These are phyloP conservation scores for Rhabdophis nuchalis DNA, from an alignment of 2,797 vertebrate genomes.

Conservation along the genomic window DNA sequence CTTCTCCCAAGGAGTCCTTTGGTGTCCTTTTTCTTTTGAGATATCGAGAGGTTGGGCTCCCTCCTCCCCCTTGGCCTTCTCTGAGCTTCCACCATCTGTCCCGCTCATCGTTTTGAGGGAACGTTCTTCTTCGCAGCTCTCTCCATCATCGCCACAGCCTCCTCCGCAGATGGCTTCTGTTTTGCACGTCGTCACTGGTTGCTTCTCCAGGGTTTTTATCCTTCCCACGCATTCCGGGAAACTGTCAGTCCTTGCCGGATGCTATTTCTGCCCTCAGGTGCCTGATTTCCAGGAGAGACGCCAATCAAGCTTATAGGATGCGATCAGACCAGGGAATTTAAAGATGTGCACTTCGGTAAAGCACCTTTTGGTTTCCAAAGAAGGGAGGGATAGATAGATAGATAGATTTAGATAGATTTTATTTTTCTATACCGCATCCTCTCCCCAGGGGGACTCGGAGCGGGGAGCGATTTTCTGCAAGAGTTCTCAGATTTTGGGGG, in stretches of 20 bases:
- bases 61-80: constrained; percentile 56
- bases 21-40: constrained; percentile 20
- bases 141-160: constrained; percentile 36
- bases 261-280: constrained; percentile 4
- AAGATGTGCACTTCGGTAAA: neutral
- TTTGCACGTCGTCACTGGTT: constrained; percentile 27
- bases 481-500: no score
- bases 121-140: constrained; percentile 57
- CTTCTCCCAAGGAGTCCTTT: constrained; percentile 1
- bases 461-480: neutral
- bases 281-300: constrained; percentile 30
- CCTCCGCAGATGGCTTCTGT: constrained; percentile 52
- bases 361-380: no score
- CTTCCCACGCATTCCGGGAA: constrained; percentile 35
- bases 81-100: constrained; percentile 70
- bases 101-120: constrained; percentile 57
- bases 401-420: no score
- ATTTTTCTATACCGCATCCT: no score
- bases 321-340: no score
- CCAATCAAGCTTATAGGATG: constrained; percentile 8
- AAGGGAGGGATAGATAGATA: no score
- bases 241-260: constrained; percentile 37
- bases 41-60: constrained; percentile 39
- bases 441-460: no score
- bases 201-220: constrained; percentile 36